Evolutionary conservation across 2,797 vertebrate species (phyloP).

Genomic region (Xenentodon cancila): DNA sequence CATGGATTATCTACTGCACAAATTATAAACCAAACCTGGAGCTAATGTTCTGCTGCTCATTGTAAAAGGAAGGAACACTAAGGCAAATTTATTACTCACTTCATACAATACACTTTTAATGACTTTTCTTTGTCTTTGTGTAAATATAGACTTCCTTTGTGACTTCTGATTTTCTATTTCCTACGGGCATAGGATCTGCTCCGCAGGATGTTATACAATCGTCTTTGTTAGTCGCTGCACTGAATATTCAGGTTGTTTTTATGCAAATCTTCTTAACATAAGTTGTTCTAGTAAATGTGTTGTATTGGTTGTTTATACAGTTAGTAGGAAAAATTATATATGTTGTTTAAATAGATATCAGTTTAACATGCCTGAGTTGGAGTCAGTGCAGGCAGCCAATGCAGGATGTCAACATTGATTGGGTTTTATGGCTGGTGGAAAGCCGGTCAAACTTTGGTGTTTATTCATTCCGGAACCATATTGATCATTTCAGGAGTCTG

Average conservation of each 20-base stretch:
- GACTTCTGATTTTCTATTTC: constrained; percentile 56
- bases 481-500: constrained; percentile 63
- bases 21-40: constrained; percentile 56
- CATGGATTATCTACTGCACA: constrained; percentile 64
- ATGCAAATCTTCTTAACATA: constrained; percentile 76
- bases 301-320: constrained; percentile 44
- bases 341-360: constrained; percentile 28
- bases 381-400: constrained; percentile 55
- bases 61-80: constrained; percentile 25
- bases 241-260: constrained; percentile 79
- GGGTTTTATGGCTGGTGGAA: constrained; percentile 63
- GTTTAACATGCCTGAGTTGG: constrained; percentile 36
- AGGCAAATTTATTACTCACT: constrained; percentile 44
- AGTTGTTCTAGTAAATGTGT: constrained; percentile 37
- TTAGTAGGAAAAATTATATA: constrained; percentile 34
- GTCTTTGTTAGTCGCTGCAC: constrained; percentile 64
- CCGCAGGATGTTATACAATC: constrained; percentile 55
- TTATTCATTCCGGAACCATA: constrained; percentile 68
- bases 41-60: constrained; percentile 48
- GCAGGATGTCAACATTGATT: constrained; percentile 74
- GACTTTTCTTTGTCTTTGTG: constrained; percentile 38
- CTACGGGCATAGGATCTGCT: constrained; percentile 35
- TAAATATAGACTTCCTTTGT: constrained; percentile 55
- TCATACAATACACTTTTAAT: constrained; percentile 36
- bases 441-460: constrained; percentile 73